Conservation (phyloP, 2,113 vertebrate species). For the Erythrolamprus reginae region DNA sequence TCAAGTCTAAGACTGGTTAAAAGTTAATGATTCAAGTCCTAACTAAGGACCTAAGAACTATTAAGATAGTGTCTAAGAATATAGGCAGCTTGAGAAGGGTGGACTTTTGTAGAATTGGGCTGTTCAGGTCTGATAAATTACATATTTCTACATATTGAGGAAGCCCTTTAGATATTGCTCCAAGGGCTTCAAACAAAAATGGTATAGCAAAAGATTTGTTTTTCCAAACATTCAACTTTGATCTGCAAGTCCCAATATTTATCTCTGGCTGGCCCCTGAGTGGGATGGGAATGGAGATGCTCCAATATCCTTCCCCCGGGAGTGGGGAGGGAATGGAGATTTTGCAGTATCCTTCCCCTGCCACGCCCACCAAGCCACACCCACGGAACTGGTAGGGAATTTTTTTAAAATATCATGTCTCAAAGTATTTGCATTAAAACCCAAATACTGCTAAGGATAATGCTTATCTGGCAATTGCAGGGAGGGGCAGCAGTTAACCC, state of each 20-base stretch:
- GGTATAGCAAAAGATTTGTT: neutral
- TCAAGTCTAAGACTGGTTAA: neutral
- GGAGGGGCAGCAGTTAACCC: neutral
- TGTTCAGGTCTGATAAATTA: neutral
- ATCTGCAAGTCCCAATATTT: neutral
- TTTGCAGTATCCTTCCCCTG: no score
- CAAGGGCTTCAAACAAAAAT: neutral
- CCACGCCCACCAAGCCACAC: no score
- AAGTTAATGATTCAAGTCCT: neutral
- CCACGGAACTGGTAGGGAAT: no score
- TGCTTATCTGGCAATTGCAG: neutral
- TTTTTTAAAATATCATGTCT: neutral
- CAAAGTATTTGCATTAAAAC: neutral
- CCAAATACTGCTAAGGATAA: neutral
- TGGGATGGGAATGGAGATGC: no score
- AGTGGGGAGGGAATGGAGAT: no score
- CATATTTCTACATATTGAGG: neutral
- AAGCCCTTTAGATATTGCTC: neutral
- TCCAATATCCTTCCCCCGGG: no score
- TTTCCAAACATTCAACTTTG: neutral
- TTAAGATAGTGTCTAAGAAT: neutral
- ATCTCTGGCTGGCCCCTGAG: no score
- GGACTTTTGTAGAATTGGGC: neutral
- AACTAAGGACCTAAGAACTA: neutral
- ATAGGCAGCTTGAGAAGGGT: neutral